Conservation (phyloP, 2,888 invertebrate species). For the Aricia artaxerxes region DNA sequence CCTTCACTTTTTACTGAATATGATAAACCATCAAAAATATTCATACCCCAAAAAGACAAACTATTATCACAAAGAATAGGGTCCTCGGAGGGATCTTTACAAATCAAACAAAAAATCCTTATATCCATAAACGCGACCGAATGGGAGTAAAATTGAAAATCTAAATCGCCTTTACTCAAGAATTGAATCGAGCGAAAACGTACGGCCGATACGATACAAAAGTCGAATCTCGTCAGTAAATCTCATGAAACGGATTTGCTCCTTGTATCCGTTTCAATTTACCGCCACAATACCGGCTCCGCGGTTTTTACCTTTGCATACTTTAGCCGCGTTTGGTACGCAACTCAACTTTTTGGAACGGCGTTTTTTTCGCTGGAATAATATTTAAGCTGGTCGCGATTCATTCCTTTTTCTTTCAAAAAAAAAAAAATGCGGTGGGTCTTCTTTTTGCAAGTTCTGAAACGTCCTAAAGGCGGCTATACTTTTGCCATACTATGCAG, state of each 20-base stretch:
- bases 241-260: constrained; percentile 74
- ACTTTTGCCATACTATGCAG: too few relatives aligned
- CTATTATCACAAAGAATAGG: constrained; percentile 20
- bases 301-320: constrained; percentile 33
- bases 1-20: not conserved
- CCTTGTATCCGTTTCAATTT: constrained; percentile 71
- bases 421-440: too few relatives aligned
- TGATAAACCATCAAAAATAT: not conserved
- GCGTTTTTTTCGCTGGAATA: not conserved
- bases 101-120: constrained; percentile 12
- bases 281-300: constrained; percentile 57
- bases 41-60: not conserved
- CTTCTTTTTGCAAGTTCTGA: too few relatives aligned
- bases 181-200: constrained; percentile 48
- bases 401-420: too few relatives aligned
- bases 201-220: constrained; percentile 54
- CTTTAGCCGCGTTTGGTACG: not conserved
- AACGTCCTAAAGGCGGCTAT: too few relatives aligned
- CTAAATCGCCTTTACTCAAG: constrained; percentile 27
- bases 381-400: too few relatives aligned
- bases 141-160: constrained; percentile 17
- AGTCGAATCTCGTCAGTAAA: constrained; percentile 68
- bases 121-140: constrained; percentile 1
- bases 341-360: not conserved
- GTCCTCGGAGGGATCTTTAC: not conserved